phyloP scores from a whole-genome alignment of 2,888 invertebrate species.

The Ormyrus rosae region DNA sequence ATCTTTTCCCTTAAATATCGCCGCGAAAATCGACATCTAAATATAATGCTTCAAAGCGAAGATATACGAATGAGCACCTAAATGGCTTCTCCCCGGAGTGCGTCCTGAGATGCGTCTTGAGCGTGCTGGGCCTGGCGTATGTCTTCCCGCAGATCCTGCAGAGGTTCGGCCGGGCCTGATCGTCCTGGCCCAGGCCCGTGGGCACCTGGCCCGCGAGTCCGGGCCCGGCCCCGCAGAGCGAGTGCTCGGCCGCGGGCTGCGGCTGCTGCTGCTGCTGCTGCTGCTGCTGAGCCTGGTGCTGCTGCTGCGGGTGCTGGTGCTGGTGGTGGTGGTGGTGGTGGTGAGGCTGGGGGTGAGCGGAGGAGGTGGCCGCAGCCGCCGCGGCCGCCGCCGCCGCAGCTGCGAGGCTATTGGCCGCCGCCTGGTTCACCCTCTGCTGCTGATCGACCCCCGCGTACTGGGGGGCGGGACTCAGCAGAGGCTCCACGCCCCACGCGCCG shows the following conservation, averaged over 20 bases:
- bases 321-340: slow-evolving; percentile 69
- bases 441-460: slow-evolving; percentile 72
- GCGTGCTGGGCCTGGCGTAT: slow-evolving; percentile 95
- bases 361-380: slow-evolving; percentile 58
- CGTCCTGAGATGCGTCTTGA: slow-evolving; percentile 97
- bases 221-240: slow-evolving; percentile 71
- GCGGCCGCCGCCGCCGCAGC: slow-evolving; percentile 59
- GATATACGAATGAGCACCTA: slow-evolving; percentile 72
- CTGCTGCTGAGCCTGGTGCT: slow-evolving; percentile 71
- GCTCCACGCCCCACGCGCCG: slow-evolving; percentile 74
- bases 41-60: too few species aligned
- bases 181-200: slow-evolving; percentile 78
- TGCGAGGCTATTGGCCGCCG: slow-evolving; percentile 72
- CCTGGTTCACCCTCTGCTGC: slow-evolving; percentile 73
- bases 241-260: slow-evolving; percentile 63
- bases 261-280: slow-evolving; percentile 70
- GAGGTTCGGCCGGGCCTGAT: slow-evolving; percentile 90
- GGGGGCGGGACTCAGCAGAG: slow-evolving; percentile 74
- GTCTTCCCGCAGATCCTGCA: slow-evolving; percentile 98
- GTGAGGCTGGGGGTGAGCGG: slow-evolving; percentile 64
- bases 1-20: too few species aligned
- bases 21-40: too few species aligned
- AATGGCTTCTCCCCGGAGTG: slow-evolving; percentile 97
- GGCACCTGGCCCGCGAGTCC: slow-evolving; percentile 70
- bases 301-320: slow-evolving; percentile 71